Conservation (phyloP, 2,797 vertebrate genomes). For the Poeciliopsis paucimaculata region DNA sequence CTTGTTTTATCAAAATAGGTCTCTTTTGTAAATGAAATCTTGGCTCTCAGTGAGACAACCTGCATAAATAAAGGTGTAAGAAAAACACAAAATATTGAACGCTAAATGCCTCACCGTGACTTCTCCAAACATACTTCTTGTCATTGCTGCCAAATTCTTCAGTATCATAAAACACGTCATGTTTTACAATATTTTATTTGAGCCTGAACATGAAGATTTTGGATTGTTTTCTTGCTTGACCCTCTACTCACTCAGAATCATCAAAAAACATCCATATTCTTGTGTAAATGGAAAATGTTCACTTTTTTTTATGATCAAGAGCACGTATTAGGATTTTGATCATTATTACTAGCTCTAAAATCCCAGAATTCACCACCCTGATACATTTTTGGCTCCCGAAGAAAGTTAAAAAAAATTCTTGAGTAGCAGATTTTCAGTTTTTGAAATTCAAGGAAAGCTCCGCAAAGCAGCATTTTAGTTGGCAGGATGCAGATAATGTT, state of each 20-base stretch:
- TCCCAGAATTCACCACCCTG: background rate
- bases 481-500: background rate
- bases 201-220: background rate
- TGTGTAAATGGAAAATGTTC: background rate
- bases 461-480: background rate
- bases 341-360: background rate
- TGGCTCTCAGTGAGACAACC: no score
- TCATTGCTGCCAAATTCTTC: background rate
- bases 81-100: no score
- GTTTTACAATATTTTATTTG: background rate
- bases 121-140: background rate
- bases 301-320: background rate
- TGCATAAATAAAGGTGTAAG: no score
- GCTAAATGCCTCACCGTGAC: background rate
- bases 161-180: no score
- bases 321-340: background rate
- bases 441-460: background rate
- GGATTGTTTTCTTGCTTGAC: background rate
- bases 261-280: background rate
- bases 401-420: background rate
- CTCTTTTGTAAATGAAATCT: no score
- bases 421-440: background rate
- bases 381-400: background rate
- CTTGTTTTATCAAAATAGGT: no score
- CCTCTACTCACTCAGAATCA: background rate